These are phyloP conservation scores for Brachynemurus nebulosus DNA, from an alignment of 2,888 invertebrate species.

Conservation along the genomic window DNA sequence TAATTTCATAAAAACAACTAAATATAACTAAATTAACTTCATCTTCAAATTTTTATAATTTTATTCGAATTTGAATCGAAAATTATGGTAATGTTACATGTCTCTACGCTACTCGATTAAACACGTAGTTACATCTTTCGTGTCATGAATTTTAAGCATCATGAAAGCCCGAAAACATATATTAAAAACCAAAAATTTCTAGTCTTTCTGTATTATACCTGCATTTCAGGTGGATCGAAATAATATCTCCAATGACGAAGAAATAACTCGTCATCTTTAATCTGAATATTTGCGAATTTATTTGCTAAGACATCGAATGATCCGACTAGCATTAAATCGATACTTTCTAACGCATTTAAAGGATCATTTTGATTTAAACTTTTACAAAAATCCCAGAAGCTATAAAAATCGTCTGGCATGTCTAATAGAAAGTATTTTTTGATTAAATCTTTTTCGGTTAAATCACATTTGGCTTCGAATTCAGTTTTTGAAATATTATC, in stretches of 20 bases:
- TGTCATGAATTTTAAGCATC: too few species aligned
- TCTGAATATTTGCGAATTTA: constrained; percentile 36
- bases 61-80: too few species aligned
- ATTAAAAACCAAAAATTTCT: constrained; percentile 3
- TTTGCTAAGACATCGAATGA: constrained; percentile 72
- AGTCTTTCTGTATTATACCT: constrained; percentile 43
- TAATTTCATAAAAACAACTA: too few species aligned
- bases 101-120: too few species aligned
- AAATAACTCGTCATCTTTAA: constrained; percentile 42
- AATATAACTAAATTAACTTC: background rate
- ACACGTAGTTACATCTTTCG: too few species aligned
- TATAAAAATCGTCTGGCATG: constrained; percentile 84
- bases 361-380: constrained; percentile 39
- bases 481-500: too few species aligned
- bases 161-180: background rate
- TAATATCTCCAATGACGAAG: constrained; percentile 80
- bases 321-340: constrained; percentile 65
- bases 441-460: constrained; percentile 40
- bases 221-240: constrained; percentile 91
- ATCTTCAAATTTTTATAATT: constrained; percentile 3
- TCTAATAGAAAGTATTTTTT: constrained; percentile 63
- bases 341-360: constrained; percentile 44
- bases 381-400: constrained; percentile 66
- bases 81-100: too few species aligned
- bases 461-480: constrained; percentile 24